Evolutionary conservation across 2,113 vertebrate genomes (phyloP).

Genomic region (Calyptommatus sinebrachiatus): DNA sequence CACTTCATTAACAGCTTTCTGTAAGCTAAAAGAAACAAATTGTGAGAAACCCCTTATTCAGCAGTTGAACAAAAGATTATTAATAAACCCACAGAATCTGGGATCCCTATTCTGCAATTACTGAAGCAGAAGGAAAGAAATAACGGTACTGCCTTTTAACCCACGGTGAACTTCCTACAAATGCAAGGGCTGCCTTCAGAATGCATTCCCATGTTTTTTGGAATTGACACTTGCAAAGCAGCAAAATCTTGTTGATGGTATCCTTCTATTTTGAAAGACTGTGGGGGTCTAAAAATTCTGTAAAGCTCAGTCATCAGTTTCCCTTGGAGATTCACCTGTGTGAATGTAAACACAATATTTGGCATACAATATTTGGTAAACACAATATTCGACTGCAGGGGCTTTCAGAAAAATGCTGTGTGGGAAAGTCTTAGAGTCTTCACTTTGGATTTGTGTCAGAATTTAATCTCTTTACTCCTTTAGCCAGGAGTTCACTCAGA

Average conservation of each 20-base stretch:
- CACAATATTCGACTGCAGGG: no score
- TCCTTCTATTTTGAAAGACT: no score
- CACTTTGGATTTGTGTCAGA: no score
- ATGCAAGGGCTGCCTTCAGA: neutral
- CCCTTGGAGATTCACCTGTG: no score
- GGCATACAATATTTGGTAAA: no score
- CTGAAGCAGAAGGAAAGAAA: neutral
- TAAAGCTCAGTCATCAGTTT: no score
- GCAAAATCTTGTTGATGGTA: neutral
- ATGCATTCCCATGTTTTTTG: neutral
- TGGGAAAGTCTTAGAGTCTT: no score
- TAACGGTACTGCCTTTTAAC: neutral
- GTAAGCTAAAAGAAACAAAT: conserved; percentile 40
- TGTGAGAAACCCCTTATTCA: conserved; percentile 28
- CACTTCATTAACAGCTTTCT: conserved; percentile 35
- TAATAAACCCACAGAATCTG: neutral
- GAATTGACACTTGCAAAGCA: neutral
- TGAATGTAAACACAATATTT: no score
- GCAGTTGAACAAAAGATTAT: conserved; percentile 23
- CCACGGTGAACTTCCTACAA: neutral
- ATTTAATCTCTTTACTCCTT: no score
- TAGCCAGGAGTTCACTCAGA: no score
- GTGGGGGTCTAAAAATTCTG: no score
- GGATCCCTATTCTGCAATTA: neutral
- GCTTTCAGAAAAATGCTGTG: no score